A percentile compares a stretch with the other conserved stretches of the same genome.
Evolutionary conservation across 92 coral and sea anemone species (phyloP).

Genomic region (Phenganax marumi): DNA sequence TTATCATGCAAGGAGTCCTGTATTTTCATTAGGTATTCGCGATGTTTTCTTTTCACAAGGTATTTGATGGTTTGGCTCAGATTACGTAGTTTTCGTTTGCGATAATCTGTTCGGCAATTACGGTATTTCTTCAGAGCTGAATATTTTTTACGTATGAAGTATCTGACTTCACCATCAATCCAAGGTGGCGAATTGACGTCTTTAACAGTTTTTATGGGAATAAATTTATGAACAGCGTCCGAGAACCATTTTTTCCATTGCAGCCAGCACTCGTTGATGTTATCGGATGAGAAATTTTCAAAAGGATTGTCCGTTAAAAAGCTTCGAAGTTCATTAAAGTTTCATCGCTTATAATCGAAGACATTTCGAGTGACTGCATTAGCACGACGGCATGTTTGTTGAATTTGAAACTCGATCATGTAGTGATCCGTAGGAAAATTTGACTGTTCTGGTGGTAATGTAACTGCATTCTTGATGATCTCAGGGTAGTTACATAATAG

Average conservation of each 20-base stretch:
- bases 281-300: slow-evolving; percentile 15
- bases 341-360: slow-evolving; percentile 39
- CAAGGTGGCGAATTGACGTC: slow-evolving; percentile 65
- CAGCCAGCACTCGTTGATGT: slow-evolving; percentile 45
- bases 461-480: slow-evolving; percentile 42
- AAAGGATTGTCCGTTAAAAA: slow-evolving; percentile 35
- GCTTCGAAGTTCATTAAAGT: slow-evolving; percentile 37
- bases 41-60: slow-evolving; percentile 45
- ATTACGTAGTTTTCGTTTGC: slow-evolving; percentile 52
- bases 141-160: slow-evolving; percentile 58
- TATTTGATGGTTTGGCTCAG: slow-evolving; percentile 42
- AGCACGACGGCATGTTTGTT: slow-evolving; percentile 11
- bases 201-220: slow-evolving; percentile 48
- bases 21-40: slow-evolving; percentile 53
- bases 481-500: slow-evolving; percentile 38
- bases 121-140: slow-evolving; percentile 51
- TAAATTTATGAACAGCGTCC: slow-evolving; percentile 50
- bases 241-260: slow-evolving; percentile 52
- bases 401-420: slow-evolving; percentile 47
- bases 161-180: slow-evolving; percentile 62
- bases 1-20: slow-evolving; percentile 60
- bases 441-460: slow-evolving; percentile 33
- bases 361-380: slow-evolving; percentile 26
- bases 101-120: slow-evolving; percentile 47
- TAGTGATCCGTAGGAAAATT: slow-evolving; percentile 61